Percentiles rank a stretch among this genome's conserved stretches.
Evolutionary conservation across 2,113 vertebrate species (phyloP).

Genomic region (Myocastor coypus): DNA sequence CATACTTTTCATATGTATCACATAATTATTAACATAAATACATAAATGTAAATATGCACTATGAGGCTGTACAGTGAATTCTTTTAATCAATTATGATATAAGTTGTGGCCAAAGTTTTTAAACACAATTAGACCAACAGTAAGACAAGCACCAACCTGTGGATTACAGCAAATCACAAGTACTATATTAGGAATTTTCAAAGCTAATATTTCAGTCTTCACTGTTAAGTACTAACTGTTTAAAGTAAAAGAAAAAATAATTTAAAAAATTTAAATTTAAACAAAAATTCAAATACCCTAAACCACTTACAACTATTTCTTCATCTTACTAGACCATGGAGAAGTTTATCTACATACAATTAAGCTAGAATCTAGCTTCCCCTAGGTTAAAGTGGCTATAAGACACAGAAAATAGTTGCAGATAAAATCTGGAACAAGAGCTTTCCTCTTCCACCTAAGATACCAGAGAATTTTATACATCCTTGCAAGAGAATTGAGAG

Average conservation of each 20-base stretch:
- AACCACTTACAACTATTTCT: neutral
- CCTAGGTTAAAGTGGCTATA: neutral
- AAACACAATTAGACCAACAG: neutral
- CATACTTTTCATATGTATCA: neutral
- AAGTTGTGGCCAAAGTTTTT: neutral
- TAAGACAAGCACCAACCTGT: neutral
- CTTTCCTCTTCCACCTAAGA: neutral
- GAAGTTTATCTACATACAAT: neutral
- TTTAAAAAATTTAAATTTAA: neutral
- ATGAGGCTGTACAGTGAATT: neutral
- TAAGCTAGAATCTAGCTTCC: neutral
- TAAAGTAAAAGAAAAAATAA: neutral
- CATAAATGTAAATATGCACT: neutral
- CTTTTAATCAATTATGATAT: neutral
- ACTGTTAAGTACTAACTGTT: neutral
- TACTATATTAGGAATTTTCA: constrained; percentile 1
- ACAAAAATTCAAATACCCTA: neutral
- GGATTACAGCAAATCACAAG: neutral
- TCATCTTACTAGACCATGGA: neutral
- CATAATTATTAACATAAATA: neutral
- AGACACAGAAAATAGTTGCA: neutral
- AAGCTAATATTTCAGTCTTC: neutral
- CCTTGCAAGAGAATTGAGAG: constrained; percentile 10
- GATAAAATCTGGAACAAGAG: constrained; percentile 32
- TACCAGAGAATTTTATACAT: neutral